phyloP scores from a whole-genome alignment of 2,113 vertebrate species.

The Siniperca chuatsi region DNA sequence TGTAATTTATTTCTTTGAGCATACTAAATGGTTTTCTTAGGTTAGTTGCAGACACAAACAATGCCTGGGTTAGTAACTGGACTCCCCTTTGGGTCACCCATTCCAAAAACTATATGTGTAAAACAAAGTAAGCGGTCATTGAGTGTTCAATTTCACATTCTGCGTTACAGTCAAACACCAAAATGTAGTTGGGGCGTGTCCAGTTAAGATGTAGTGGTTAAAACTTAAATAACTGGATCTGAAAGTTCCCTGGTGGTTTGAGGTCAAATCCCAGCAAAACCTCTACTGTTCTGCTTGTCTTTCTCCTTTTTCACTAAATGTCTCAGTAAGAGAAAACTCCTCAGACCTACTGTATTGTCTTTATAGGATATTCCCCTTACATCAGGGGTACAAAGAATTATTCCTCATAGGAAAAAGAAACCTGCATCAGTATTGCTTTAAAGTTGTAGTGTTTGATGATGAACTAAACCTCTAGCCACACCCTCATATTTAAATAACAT shows the following conservation, averaged over 20 bases:
- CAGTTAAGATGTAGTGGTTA: constrained; percentile 19
- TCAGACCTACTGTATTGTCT: not conserved
- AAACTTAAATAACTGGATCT: constrained; percentile 22
- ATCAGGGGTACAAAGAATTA: not conserved
- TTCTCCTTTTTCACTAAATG: not conserved
- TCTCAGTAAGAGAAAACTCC: not conserved
- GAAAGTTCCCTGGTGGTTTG: constrained; percentile 18
- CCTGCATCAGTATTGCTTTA: not conserved
- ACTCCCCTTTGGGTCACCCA: not conserved
- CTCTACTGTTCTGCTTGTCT: not conserved
- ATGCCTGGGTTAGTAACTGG: fast-evolving
- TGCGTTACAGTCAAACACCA: constrained; percentile 20
- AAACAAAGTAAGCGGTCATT: not conserved
- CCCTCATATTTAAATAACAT: no score
- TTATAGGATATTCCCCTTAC: not conserved
- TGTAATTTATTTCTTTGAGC: constrained; percentile 2
- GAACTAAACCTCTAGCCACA: no score
- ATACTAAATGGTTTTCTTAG: not conserved
- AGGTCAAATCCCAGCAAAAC: constrained; percentile 31
- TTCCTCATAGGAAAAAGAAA: not conserved
- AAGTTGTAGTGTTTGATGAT: no score
- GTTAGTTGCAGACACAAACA: not conserved
- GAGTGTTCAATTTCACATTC: constrained; percentile 17
- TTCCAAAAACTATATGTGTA: not conserved
- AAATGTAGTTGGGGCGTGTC: constrained; percentile 18